Conservation (phyloP, 2,888 invertebrate genomes). For the Cremastinae sp. region DNA sequence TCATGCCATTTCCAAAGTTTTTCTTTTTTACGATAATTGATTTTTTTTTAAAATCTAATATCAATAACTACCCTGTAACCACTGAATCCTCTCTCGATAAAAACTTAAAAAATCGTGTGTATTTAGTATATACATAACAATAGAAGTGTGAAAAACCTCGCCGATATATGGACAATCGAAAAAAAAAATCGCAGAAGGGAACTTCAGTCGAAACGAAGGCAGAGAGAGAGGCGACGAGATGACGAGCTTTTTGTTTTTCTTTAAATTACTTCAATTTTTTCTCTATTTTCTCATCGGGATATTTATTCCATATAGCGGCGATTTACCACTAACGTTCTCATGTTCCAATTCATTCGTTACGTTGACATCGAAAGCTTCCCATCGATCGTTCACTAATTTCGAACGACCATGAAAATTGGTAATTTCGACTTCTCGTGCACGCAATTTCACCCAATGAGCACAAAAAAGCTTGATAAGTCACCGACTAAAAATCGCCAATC, state of each 20-base stretch:
- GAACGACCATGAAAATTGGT: too few species aligned
- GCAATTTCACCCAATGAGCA: conserved; percentile 14
- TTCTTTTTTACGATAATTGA: conserved; percentile 1
- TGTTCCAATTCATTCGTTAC: conserved; percentile 66
- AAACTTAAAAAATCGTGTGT: conserved; percentile 9
- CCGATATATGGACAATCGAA: conserved; percentile 39
- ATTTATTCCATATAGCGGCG: conserved; percentile 81
- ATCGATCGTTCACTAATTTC: too few species aligned
- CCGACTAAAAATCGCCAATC: conserved; percentile 13
- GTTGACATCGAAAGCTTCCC: too few species aligned
- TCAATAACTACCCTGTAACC: conserved; percentile 49
- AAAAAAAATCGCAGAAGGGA: conserved; percentile 31
- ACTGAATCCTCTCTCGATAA: conserved; percentile 50
- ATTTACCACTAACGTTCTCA: conserved; percentile 50
- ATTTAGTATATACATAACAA: conserved; percentile 28
- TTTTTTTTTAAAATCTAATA: conserved; percentile 31
- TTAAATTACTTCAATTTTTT: conserved; percentile 35
- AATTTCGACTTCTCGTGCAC: too few species aligned
- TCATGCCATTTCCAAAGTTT: too few species aligned
- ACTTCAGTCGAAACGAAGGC: conserved; percentile 38
- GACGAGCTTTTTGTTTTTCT: conserved; percentile 27
- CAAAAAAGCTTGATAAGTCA: conserved; percentile 3
- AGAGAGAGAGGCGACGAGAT: conserved; percentile 56
- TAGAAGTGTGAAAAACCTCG: conserved; percentile 48
- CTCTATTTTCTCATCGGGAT: conserved; percentile 81